Base-by-base conservation (phyloP, 2,888 invertebrate genomes). In the Ecliptopera silaceata region DNA sequence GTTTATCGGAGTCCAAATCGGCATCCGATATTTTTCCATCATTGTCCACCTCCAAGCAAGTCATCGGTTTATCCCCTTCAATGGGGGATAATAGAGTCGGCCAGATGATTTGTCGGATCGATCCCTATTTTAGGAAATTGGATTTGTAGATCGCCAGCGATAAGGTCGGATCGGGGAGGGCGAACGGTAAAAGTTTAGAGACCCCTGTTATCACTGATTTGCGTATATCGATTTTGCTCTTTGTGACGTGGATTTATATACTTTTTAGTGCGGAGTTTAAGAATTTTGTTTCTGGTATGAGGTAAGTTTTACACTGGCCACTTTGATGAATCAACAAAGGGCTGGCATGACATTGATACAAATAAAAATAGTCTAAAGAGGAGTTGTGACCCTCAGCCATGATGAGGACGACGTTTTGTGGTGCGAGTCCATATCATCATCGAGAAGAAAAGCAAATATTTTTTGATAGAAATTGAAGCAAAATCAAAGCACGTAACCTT, bases 121-220 rank as follows among this genome's bases (percentile, higher is more conserved):
- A 88, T 87, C 85, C 88, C 91, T 91, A 91, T 90, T 91, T 91
- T 87, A 83, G 91, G 91, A 91, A 91, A 92, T 92, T 91, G 92
- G 91, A 91, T 92, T 90, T 92, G 91, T 90, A 90, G 92, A 92
- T 91, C 85, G 85, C 72, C 79, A 75, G 75, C 84, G 91, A 91
- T 86, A 87, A 82, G 74, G 72, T 76, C 64, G 67, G 72, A 58
- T 69, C 74, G 68, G 69, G 71, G 50, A 46, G 58, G 69, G 74
- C 70, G 61, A 81, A 78, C 82, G 84, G 79, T 80, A 80, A 84
- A 86, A 86, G 80, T 84, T 85, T 80, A 75, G 77, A 72, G 77
- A 69, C 66, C 75, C 77, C 78, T 77, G 84, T 87, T 89, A 88
- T 89, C 89, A 86, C 85, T 83, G 88, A 88, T 88, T 88, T 89